Base-by-base conservation (phyloP, 35 echinoderm and acorn worm species). In the Apostichopus japonicus region DNA sequence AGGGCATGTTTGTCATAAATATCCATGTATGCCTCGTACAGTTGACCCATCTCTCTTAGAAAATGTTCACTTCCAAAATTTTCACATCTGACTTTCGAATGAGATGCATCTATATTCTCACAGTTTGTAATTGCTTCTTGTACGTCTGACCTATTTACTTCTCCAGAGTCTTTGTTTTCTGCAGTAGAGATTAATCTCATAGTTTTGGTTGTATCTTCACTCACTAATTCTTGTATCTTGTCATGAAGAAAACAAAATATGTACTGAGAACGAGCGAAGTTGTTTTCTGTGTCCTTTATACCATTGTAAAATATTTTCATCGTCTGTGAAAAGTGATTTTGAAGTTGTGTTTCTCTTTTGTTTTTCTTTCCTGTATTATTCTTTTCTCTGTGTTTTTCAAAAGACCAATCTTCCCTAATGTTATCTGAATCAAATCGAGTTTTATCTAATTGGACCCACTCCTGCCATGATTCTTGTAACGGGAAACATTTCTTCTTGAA, bases 381-480 rank as follows among this genome's bases (percentile, higher is more conserved):
- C 6, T 13, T 67, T 17, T 88, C 65, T 15, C 17, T 65, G 65
- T 61, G 57, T 17, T 67, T 17, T 24, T 88, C 86, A 44, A 88
- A 88, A 33, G 86, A 88, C 27, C 58, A 27, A 25, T 82, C 79
- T 52, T 88, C 33, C 5, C 67, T 88, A 52, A 59, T 58, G 4
- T 21, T 6, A 4, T 83, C 80, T n/a, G 55, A 55, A n/a, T 53
- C 21, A 61, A 88, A 62, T 0, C 54, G 21, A 14, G 19, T 51
- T 88, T 67, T 72, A 67, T 88, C 86, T 33, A 88, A 59, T 52
- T 88, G 6, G 24, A 88, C 86, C 86, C 86, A 88, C 5, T 88
- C 86, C 24, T 72, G 21, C 57, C 56, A 88, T 8, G n/a, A 17
- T 23, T 52, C 24, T 51, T 65, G 86, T 6, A 88, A 67, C 0